Evolutionary conservation across 1,140 invertebrate species (phyloP).

Genomic region (Pemphigus obesinymphae): DNA sequence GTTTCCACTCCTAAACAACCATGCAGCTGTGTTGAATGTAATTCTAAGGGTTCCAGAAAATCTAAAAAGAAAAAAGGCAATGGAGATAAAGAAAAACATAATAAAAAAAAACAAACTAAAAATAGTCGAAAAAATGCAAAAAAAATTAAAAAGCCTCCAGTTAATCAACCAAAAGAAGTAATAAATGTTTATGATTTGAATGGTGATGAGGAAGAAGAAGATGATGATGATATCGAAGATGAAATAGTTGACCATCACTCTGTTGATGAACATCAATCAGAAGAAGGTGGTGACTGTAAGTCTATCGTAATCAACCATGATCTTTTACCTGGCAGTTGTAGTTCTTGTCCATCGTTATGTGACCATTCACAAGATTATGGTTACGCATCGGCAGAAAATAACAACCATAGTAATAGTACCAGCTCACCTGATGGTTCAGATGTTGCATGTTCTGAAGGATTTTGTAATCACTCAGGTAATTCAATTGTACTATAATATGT

Average conservation of each 20-base stretch:
- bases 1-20: conserved; percentile 17
- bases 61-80: conserved; percentile 37
- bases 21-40: conserved; percentile 14
- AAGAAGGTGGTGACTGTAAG: conserved; percentile 19
- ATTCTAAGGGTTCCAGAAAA: conserved; percentile 27
- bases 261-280: conserved; percentile 7
- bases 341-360: conserved; percentile 53
- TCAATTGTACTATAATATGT: too few relatives aligned
- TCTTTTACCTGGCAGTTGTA: conserved; percentile 25
- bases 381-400: conserved; percentile 73
- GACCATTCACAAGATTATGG: conserved; percentile 77
- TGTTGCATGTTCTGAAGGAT: conserved; percentile 75
- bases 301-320: conserved; percentile 27
- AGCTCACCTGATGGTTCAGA: conserved; percentile 79
- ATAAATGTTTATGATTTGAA: background rate
- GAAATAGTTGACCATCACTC: conserved; percentile 7
- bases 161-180: background rate
- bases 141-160: conserved; percentile 23
- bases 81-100: conserved; percentile 16
- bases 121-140: conserved; percentile 17
- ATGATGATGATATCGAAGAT: conserved; percentile 20
- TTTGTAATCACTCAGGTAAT: conserved; percentile 69
- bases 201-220: conserved; percentile 1
- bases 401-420: conserved; percentile 52
- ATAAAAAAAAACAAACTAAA: conserved; percentile 32